Base-by-base conservation (phyloP, 2,797 vertebrate species). In the Pseudotriccus pelzelni region DNA sequence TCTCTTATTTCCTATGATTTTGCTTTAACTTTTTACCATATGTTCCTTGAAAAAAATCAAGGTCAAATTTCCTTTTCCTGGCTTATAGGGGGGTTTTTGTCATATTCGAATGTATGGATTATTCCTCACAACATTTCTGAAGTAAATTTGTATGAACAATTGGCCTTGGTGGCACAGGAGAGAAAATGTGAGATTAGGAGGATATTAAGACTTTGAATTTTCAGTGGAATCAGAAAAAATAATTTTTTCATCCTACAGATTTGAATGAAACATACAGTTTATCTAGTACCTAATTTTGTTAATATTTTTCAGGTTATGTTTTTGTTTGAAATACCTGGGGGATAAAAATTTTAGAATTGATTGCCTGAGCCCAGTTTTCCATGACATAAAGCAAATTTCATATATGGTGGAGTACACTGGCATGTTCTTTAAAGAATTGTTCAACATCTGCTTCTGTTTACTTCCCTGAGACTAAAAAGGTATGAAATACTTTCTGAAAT, bases 1-100 rank as follows among this genome's bases (percentile, higher is more conserved):
- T 69, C 36, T 43, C 17, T 59, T 83, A 73, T 92, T 94, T 94
- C 74, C 47, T 92, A 12, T 81, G 27, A 60, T 67, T 64, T 87
- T 75, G 27, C 47, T 55, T 73, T 43, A 70, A 73, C 59, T 28
- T 75, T 55, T 84, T 60, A 79, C 72, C 72, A 79, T 39, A 66
- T 55, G 47, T 69, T 88, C 58, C 37, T 63, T 34, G 34, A 60
- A 47, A 67, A 39, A 90, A 84, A 84, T 53, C 37, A 64, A 82
- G 58, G 76, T 72, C 75, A 83, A 30, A n/a, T 53, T 75, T 84
- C 39, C 34, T 86, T 66, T 81, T 30, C 7, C 23, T 34, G 36
- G 37, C 37, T 67, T 70, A 8, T 53, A 36, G 49, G 39, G 14
- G 41, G 17, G 6, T 30, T 55, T 68, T 36, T 21, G 37, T 55